A percentile compares a stretch with the other conserved stretches of the same genome.
phyloP scores from a whole-genome alignment of 2,888 invertebrate genomes.

The Nebria brevicollis region DNA sequence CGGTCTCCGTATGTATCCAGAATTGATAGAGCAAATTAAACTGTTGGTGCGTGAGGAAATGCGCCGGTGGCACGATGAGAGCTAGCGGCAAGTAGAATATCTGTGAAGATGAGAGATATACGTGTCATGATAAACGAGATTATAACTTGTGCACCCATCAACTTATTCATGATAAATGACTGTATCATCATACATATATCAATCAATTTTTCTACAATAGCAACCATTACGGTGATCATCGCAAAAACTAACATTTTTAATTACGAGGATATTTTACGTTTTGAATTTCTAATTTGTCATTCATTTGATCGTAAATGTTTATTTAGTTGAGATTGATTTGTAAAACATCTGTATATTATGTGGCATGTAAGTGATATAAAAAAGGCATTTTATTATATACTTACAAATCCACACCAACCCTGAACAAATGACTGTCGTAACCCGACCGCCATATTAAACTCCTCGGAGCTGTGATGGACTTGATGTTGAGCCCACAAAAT shows the following conservation, averaged over 20 bases:
- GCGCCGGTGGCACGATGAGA: conserved; percentile 80
- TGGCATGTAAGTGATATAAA: not conserved
- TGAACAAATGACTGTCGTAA: conserved; percentile 83
- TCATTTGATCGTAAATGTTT: too few relatives aligned
- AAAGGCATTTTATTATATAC: conserved; percentile 57
- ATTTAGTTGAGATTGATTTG: too few relatives aligned
- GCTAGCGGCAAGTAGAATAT: conserved; percentile 79
- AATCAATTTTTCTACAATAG: not conserved
- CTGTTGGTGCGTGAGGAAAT: conserved; percentile 85
- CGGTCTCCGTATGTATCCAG: conserved; percentile 91
- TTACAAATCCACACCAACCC: conserved; percentile 83
- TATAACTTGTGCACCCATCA: conserved; percentile 7
- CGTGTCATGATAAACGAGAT: conserved; percentile 20
- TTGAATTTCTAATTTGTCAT: too few relatives aligned
- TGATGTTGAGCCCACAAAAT: conserved; percentile 91
- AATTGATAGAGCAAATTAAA: conserved; percentile 92
- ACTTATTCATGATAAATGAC: conserved; percentile 36
- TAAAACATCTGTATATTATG: too few relatives aligned
- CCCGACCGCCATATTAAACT: conserved; percentile 87
- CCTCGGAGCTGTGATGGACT: conserved; percentile 91
- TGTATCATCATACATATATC: conserved; percentile 30
- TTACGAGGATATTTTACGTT: not conserved
- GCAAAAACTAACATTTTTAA: not conserved
- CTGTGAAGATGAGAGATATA: conserved; percentile 61
- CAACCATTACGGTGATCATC: not conserved